Evolutionary conservation across 2,113 vertebrate genomes (phyloP).

Genomic region (Aptenodytes patagonicus): DNA sequence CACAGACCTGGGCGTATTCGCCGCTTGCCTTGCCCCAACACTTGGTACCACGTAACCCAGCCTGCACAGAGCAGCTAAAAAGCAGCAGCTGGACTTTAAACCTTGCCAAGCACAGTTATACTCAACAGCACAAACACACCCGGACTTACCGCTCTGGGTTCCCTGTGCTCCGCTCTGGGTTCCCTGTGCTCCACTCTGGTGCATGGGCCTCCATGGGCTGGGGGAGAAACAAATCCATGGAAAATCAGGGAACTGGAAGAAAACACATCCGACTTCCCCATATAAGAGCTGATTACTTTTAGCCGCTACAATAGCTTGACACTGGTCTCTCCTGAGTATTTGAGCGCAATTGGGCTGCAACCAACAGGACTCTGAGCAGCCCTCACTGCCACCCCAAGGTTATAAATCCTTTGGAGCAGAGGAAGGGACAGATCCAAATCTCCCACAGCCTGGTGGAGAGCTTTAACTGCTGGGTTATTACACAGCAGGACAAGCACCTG

Average conservation of each 20-base stretch:
- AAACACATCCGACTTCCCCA: background rate
- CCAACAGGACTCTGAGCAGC: background rate
- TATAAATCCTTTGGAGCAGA: background rate
- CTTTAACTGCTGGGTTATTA: background rate
- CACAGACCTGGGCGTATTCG: accelerated
- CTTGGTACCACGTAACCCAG: background rate
- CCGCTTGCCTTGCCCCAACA: background rate
- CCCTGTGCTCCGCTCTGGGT: background rate
- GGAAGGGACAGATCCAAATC: background rate
- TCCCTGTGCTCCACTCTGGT: background rate
- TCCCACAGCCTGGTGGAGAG: background rate
- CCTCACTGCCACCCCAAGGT: too few species aligned
- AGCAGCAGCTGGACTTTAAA: background rate
- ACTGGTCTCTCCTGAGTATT: background rate
- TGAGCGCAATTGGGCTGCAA: background rate
- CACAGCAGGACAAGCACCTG: background rate
- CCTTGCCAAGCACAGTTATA: background rate
- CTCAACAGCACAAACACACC: background rate
- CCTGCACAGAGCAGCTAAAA: background rate
- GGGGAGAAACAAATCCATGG: background rate
- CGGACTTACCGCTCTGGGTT: background rate
- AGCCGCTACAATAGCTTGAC: background rate
- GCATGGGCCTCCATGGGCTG: background rate
- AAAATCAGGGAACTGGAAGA: background rate
- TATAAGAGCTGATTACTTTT: background rate